Evolutionary conservation across 2,113 vertebrate species (phyloP).

Genomic region (Mobula hypostoma): DNA sequence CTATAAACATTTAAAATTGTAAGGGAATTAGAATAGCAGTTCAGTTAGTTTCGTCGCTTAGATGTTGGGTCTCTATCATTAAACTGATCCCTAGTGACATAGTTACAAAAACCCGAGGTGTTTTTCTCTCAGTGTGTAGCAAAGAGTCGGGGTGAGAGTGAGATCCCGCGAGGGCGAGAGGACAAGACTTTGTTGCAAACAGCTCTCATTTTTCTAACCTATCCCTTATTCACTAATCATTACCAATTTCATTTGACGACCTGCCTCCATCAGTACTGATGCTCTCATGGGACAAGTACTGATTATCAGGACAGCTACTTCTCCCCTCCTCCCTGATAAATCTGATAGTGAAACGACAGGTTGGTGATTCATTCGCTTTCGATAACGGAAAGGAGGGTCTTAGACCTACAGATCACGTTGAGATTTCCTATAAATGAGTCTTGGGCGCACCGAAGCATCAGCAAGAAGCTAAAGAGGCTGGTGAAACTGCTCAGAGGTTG

Average conservation of each 20-base stretch:
- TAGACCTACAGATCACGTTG: background rate
- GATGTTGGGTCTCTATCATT: background rate
- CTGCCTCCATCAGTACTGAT: background rate
- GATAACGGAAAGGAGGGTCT: background rate
- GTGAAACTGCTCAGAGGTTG: background rate
- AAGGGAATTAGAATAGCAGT: too few species aligned
- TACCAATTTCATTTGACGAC: background rate
- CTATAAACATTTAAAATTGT: background rate
- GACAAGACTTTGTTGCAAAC: background rate
- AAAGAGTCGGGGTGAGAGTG: background rate
- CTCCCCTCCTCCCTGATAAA: background rate
- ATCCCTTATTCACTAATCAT: background rate
- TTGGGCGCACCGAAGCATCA: background rate
- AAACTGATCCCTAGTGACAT: background rate
- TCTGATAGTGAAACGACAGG: background rate
- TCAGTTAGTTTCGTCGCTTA: background rate
- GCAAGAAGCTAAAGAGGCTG: background rate
- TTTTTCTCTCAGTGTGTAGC: background rate
- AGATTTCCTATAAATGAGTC: background rate
- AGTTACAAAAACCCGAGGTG: background rate
- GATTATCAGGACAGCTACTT: background rate
- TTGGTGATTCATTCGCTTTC: conserved; percentile 18
- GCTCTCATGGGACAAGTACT: background rate
- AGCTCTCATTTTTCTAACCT: background rate
- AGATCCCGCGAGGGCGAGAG: background rate